A percentile compares a stretch with the other conserved stretches of the same genome.
Evolutionary conservation across 37 sponge, comb jelly and placozoan species (phyloP).

Genomic region (Halisarca cf. caerulea): DNA sequence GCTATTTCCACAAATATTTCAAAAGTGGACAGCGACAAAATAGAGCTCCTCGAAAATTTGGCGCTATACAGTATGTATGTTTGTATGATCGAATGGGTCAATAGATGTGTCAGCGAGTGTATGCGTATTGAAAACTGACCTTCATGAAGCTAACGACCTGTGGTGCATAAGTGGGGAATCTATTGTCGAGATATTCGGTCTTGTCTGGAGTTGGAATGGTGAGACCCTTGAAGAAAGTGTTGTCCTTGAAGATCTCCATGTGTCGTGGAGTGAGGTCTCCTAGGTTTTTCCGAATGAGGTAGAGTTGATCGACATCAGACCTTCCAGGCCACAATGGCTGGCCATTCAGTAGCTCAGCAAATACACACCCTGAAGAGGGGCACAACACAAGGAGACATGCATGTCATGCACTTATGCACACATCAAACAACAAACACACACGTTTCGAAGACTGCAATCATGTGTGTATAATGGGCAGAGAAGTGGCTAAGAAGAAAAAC

Average conservation of each 20-base stretch:
- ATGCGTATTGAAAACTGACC: too few species aligned
- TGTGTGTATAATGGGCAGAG: too few species aligned
- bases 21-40: not conserved
- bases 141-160: constrained; percentile 81
- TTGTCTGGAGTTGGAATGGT: constrained; percentile 77
- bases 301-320: constrained; percentile 96
- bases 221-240: constrained; percentile 84
- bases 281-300: constrained; percentile 85
- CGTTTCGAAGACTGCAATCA: not conserved
- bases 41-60: not conserved
- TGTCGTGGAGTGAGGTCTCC: constrained; percentile 92
- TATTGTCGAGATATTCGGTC: constrained; percentile 73
- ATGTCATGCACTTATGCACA: too few species aligned
- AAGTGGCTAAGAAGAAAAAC: too few species aligned
- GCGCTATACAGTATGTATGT: too few species aligned
- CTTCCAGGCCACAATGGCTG: constrained; percentile 93
- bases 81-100: too few species aligned
- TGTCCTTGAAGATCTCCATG: constrained; percentile 84
- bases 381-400: not conserved
- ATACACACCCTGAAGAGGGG: constrained; percentile 80
- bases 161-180: constrained; percentile 53
- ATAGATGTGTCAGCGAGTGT: too few species aligned
- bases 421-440: constrained; percentile 3
- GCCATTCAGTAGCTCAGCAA: constrained; percentile 94
- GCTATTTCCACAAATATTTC: too few species aligned